Conservation (phyloP, 1,140 invertebrate genomes). For the Hypsibius dujardini region DNA sequence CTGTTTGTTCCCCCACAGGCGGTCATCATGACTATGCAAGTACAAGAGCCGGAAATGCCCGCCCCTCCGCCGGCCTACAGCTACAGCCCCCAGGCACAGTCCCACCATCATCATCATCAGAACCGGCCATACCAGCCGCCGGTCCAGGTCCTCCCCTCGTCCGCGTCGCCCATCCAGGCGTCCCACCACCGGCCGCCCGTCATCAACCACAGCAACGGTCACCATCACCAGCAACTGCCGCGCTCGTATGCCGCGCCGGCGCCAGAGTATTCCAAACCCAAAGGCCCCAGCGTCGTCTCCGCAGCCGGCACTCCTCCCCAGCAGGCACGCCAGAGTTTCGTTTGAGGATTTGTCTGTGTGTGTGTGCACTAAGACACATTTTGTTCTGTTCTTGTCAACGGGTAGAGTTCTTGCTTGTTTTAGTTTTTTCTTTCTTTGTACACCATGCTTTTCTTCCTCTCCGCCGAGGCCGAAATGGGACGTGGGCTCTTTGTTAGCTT, state of each 20-base stretch:
- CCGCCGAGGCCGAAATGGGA: too few relatives aligned
- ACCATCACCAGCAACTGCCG: background rate
- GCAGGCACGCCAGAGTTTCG: constrained; percentile 11
- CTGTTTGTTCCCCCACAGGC: too few relatives aligned
- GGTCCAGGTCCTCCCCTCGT: background rate
- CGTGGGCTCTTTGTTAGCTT: too few relatives aligned
- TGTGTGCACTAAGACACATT: too few relatives aligned
- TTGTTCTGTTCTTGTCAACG: too few relatives aligned
- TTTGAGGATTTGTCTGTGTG: background rate
- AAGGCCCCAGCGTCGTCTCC: background rate
- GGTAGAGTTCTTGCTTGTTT: too few relatives aligned
- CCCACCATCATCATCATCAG: background rate
- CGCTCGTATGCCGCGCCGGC: background rate
- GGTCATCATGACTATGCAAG: background rate
- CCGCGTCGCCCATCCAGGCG: constrained; percentile 1
- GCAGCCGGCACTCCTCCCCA: background rate
- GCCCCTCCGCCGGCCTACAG: constrained; percentile 10
- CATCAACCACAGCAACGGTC: background rate
- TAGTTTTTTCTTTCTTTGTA: too few relatives aligned
- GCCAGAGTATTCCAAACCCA: background rate
- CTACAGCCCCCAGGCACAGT: constrained; percentile 8
- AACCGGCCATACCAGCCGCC: background rate
- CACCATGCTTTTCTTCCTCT: too few relatives aligned
- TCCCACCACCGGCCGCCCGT: background rate
- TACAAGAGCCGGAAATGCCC: background rate